Base-by-base conservation (phyloP, 2,113 vertebrate species). In the Datnioides undecimradiatus region DNA sequence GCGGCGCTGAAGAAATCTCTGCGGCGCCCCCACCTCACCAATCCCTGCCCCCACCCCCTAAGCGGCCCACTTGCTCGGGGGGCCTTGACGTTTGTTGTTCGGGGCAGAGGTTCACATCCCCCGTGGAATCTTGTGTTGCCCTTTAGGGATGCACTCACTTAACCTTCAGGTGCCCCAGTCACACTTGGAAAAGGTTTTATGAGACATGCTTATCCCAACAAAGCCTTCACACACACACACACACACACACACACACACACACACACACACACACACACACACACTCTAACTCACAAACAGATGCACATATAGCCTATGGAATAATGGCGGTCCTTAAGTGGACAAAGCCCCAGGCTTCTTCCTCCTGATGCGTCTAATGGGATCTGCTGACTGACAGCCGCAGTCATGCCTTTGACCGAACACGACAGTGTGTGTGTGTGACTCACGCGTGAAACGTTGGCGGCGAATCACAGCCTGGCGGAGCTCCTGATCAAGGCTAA, bases 121-220 rank as follows among this genome's bases (percentile, higher is more conserved):
- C 9, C 5, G 80, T 78, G 87, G 57, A 76, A 79, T 90, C 79
- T 82, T 58, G 45, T 33, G 59, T 77, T 73, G 63, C n/a, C 73
- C 83, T 87, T 79, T 57, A 75, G 82, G 75, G 76, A 84, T 82
- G 58, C 55, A 73, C 69, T 79, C 87, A 85, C 88, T 92, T 90
- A 91, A 93, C 91, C 86, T 91, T 91, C 87, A 87, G 43, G 74
- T 83, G 76, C 71, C 81, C 59, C 10, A 8, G 71, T 88, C 79
- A 72, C 65, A 84, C 87, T 76, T 48, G 29, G 45, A 85, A 84
- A 78, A 85, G 62, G 59, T 64, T 88, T 83, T 38, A 59, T 73
- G 74, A 79, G 51, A 59, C 65, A 38, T 52, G 14, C 71, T 80
- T n/a, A 33, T n/a, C 43, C 45, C 31, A 29, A 45, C 27, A 25